These are phyloP conservation scores for Saccostrea glomerata DNA, from an alignment of 1,140 invertebrate species.

Conservation along the genomic window DNA sequence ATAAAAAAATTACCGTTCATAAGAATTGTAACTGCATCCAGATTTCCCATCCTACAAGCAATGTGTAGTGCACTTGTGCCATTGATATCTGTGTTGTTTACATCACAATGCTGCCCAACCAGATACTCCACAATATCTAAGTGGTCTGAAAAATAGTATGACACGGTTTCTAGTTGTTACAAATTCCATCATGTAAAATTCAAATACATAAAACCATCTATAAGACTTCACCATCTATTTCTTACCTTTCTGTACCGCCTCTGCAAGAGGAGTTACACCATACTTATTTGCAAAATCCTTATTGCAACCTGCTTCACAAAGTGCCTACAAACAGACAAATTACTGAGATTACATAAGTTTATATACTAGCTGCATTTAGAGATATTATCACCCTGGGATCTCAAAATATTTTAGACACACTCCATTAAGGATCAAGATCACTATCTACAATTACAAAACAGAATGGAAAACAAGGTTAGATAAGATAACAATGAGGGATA, in stretches of 20 bases:
- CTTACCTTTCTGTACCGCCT: conserved; percentile 68
- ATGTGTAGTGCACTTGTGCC: conserved; percentile 64
- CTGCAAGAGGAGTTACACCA: conserved; percentile 69
- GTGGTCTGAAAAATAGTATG: conserved; percentile 58
- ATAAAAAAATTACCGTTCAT: conserved; percentile 56
- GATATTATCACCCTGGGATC: too few species aligned
- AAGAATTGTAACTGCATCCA: conserved; percentile 55
- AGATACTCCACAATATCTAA: conserved; percentile 58
- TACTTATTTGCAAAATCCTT: conserved; percentile 66
- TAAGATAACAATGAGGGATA: too few species aligned
- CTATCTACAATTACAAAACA: too few species aligned
- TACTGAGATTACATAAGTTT: too few species aligned
- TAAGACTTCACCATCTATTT: neutral
- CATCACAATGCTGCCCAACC: conserved; percentile 60
- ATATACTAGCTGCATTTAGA: too few species aligned
- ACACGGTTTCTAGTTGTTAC: neutral
- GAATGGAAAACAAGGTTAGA: too few species aligned
- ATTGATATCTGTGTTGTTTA: conserved; percentile 68
- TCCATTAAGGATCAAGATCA: too few species aligned
- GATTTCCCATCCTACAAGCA: conserved; percentile 58
- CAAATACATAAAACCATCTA: neutral
- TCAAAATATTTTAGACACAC: too few species aligned
- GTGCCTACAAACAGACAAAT: conserved; percentile 57
- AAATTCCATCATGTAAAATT: neutral
- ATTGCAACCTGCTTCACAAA: conserved; percentile 67